A percentile compares a stretch with the other conserved stretches of the same genome.
Conservation (phyloP, 2,797 vertebrate genomes). For the Manis javanica region DNA sequence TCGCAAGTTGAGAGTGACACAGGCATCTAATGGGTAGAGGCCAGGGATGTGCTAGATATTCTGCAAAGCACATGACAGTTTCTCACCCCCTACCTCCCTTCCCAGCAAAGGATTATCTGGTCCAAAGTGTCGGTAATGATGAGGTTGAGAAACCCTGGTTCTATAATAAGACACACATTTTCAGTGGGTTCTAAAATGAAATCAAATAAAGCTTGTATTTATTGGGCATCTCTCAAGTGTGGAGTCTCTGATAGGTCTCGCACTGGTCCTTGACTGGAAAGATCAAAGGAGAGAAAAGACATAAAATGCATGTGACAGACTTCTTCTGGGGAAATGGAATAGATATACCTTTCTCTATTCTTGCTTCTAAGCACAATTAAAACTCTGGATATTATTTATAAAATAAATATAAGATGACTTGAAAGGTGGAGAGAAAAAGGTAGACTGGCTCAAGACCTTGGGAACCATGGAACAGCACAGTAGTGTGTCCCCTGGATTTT, state of each 20-base stretch:
- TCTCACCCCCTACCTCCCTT: not conserved
- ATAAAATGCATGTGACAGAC: not conserved
- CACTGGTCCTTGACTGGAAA: not conserved
- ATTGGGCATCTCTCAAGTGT: not conserved
- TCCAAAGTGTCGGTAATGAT: not conserved
- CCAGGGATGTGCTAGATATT: not conserved
- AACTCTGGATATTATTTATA: not conserved
- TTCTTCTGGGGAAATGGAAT: not conserved
- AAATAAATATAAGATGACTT: not conserved
- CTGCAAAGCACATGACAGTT: not conserved
- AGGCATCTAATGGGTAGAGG: not conserved
- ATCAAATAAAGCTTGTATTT: not conserved
- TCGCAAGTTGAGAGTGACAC: not conserved
- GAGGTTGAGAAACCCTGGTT: not conserved
- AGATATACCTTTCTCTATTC: not conserved
- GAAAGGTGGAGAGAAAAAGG: not conserved
- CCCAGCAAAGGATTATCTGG: not conserved
- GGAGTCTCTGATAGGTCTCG: not conserved
- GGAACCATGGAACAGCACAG: not conserved
- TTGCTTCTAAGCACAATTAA: not conserved
- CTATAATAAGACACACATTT: not conserved
- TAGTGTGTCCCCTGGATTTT: not conserved
- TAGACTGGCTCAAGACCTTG: not conserved
- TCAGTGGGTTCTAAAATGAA: not conserved
- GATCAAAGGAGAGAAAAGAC: not conserved